Evolutionary conservation across 2,113 vertebrate genomes (phyloP), one percentile per base, ranked within the genome.

Genomic region (Odobenus rosmarus): DNA sequence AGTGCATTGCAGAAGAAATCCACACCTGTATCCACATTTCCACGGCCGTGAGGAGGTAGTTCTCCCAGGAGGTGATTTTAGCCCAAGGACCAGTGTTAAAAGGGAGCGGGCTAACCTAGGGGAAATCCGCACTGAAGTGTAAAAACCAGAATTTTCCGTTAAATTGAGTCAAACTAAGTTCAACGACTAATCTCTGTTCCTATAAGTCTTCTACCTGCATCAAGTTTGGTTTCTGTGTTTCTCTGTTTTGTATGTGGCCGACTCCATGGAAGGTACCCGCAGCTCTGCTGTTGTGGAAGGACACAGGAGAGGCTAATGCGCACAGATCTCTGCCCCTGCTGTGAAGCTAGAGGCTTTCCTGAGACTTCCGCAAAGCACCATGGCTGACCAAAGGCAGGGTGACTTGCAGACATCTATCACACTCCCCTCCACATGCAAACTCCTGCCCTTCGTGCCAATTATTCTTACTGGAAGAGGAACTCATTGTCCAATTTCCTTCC

Each of bases 401-500:
- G 64, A 77, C 71, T 51, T 39, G 74, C 0, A 6, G 80, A 36
- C n/a, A 14, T 46, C 57, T n/a, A 46, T 59, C n/a, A 42, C 2
- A 0, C 28, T 53, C 53, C 24, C 28, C 39, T 53, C 11, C 77
- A 79, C n/a, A 26, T 2, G 33, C 15, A 39, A 7, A 33, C 46
- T 39, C 19, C 74, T 14, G 10, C 61, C 55, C 42, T 80, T 79
- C 4, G 11, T 33, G 46, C 61, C 81, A 88, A 0, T 36, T 59
- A 33, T 71, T 62, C 84, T 90, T 77, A 61, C 62, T 51, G 51
- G 53, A 94, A 86, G 96, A 90, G 84, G 90, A 97, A 90, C 84
- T 39, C 46, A 21, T 31, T 55, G 39, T 85, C n/a, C 80, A 53
- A 3, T 26, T 74, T 46, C 39, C 76, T 39, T 69, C 64, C 46